phyloP scores from a whole-genome alignment of 2,797 vertebrate genomes.

The Sebastes flavidus region DNA sequence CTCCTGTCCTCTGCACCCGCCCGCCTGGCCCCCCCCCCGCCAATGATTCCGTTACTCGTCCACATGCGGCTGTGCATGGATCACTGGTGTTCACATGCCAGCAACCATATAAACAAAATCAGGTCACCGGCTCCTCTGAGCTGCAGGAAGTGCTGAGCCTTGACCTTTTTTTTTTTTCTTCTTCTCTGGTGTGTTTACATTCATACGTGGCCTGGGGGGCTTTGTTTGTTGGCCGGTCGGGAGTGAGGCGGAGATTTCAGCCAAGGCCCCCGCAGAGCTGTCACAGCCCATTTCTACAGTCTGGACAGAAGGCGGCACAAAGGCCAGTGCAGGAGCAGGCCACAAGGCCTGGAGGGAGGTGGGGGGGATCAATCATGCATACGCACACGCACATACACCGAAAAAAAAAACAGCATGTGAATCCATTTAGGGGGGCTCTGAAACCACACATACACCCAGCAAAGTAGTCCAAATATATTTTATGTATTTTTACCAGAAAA shows the following conservation, averaged over 20 bases:
- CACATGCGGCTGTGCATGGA: constrained; percentile 49
- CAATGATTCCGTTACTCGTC: neutral
- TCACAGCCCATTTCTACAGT: constrained; percentile 26
- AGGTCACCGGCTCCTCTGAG: constrained; percentile 69
- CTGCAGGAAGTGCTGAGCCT: constrained; percentile 55
- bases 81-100: constrained; percentile 50
- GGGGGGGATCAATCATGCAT: neutral
- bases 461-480: neutral
- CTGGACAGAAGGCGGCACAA: neutral
- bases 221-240: constrained; percentile 37
- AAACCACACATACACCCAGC: neutral
- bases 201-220: constrained; percentile 19
- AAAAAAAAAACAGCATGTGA: neutral
- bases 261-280: constrained; percentile 17
- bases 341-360: neutral
- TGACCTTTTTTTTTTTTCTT: constrained; percentile 37
- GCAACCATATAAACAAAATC: constrained; percentile 58
- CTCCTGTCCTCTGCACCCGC: neutral
- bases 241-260: constrained; percentile 28
- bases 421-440: neutral
- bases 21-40: neutral
- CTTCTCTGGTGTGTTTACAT: constrained; percentile 47
- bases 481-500: constrained; percentile 19
- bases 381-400: neutral
- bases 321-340: constrained; percentile 4